Evolutionary conservation across 2,113 vertebrate genomes (phyloP).

Genomic region (Sminthopsis crassicaudata): DNA sequence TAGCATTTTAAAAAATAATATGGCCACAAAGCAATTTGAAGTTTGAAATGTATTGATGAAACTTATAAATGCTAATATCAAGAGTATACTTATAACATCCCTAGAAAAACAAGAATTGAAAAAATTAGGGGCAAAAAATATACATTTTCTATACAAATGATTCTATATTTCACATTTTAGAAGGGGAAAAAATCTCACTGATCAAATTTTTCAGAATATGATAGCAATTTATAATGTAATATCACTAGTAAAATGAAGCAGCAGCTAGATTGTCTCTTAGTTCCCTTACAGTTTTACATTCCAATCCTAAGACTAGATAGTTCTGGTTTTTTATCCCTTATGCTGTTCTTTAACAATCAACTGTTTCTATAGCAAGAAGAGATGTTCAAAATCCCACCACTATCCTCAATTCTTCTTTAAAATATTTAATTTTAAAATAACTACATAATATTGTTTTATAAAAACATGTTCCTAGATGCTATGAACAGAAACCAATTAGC

Average conservation of each 20-base stretch:
- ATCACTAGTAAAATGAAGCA: neutral
- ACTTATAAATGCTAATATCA: neutral
- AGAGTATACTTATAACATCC: neutral
- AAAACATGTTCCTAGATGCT: neutral
- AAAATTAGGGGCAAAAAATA: neutral
- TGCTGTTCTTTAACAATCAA: neutral
- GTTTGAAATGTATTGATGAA: neutral
- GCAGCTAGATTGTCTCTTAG: neutral
- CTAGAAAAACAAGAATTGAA: neutral
- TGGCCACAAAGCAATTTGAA: neutral
- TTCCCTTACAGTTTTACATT: conserved; percentile 2
- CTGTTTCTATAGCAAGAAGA: neutral
- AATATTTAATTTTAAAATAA: neutral
- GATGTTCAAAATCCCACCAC: neutral
- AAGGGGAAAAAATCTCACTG: neutral
- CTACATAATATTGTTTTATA: neutral
- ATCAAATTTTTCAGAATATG: neutral
- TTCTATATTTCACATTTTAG: neutral
- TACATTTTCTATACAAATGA: neutral
- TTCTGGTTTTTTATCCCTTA: too few relatives aligned
- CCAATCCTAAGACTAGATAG: neutral
- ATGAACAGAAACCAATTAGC: neutral
- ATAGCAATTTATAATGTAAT: neutral
- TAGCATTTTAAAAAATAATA: neutral
- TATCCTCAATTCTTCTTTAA: neutral